Percentiles rank a stretch among this genome's conserved stretches.
These are phyloP conservation scores for Pegea sp. DNA, from an alignment of 23 tunicate genomes.

Conservation along the genomic window DNA sequence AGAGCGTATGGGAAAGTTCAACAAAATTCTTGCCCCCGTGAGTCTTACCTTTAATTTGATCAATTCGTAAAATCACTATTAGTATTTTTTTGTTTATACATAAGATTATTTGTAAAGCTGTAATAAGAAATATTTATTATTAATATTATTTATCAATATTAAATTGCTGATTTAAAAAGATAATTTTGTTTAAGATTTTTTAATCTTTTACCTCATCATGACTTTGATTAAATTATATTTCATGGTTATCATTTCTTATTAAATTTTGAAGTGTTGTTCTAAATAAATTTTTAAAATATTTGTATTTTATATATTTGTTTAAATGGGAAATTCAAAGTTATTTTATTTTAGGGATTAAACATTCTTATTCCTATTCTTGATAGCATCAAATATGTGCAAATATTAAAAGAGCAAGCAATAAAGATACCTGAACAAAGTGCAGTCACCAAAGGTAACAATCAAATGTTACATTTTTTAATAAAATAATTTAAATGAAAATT, in stretches of 20 bases:
- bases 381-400: slow-evolving; percentile 65
- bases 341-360: slow-evolving; percentile 44
- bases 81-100: background rate
- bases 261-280: no score
- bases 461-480: background rate
- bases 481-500: background rate
- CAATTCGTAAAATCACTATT: background rate
- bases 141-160: no score
- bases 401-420: slow-evolving; percentile 92
- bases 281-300: no score
- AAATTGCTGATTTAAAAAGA: no score
- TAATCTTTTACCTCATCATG: background rate
- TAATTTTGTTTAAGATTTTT: background rate
- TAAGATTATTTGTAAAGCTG: no score
- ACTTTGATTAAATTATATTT: no score
- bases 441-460: slow-evolving; percentile 92
- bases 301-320: no score
- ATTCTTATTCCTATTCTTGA: slow-evolving; percentile 65
- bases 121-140: no score
- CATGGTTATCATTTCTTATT: no score
- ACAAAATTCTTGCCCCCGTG: slow-evolving; percentile 53
- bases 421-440: slow-evolving; percentile 97
- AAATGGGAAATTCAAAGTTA: background rate
- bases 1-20: slow-evolving; percentile 88
- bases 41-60: slow-evolving; percentile 1